phyloP scores from a whole-genome alignment of 1,140 invertebrate genomes.

The Drosophila tani region DNA sequence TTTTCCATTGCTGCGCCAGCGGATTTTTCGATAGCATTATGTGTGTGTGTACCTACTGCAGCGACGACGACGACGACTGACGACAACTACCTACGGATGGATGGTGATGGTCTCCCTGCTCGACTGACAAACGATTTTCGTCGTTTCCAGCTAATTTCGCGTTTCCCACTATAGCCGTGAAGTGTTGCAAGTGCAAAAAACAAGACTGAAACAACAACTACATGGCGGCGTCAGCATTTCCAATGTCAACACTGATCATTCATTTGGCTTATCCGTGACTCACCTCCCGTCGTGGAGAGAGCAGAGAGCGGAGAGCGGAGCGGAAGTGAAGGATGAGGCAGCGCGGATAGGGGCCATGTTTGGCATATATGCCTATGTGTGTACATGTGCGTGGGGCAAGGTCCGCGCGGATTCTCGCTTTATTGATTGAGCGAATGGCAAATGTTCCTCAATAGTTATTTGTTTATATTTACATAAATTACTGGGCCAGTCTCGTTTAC shows the following conservation, averaged over 20 bases:
- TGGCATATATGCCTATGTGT: conserved; percentile 3
- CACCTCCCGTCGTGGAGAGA: conserved; percentile 31
- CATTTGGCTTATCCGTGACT: conserved; percentile 72
- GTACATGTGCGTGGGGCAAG: conserved; percentile 19
- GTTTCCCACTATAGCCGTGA: conserved; percentile 57
- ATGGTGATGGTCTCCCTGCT: conserved; percentile 27
- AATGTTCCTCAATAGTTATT: conserved; percentile 18
- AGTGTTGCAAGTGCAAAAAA: conserved; percentile 59
- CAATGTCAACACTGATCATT: conserved; percentile 77
- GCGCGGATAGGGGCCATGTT: background rate
- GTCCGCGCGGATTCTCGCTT: conserved; percentile 19
- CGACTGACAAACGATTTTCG: conserved; percentile 63
- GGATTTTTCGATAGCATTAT: conserved; percentile 50
- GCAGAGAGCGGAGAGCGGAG: conserved; percentile 14
- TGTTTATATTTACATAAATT: conserved; percentile 48
- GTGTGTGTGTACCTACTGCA: conserved; percentile 31
- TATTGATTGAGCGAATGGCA: conserved; percentile 41
- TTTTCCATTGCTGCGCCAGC: conserved; percentile 67
- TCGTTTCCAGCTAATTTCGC: conserved; percentile 73
- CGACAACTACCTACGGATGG: conserved; percentile 30
- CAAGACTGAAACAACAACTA: conserved; percentile 27
- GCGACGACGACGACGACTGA: conserved; percentile 11
- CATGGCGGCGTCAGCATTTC: conserved; percentile 57
- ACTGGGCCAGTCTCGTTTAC: conserved; percentile 2
- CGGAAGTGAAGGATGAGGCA: conserved; percentile 55